A percentile compares a stretch with the other conserved stretches of the same genome.
Conservation (phyloP, 2,888 invertebrate genomes). For the Parelbella ahira region DNA sequence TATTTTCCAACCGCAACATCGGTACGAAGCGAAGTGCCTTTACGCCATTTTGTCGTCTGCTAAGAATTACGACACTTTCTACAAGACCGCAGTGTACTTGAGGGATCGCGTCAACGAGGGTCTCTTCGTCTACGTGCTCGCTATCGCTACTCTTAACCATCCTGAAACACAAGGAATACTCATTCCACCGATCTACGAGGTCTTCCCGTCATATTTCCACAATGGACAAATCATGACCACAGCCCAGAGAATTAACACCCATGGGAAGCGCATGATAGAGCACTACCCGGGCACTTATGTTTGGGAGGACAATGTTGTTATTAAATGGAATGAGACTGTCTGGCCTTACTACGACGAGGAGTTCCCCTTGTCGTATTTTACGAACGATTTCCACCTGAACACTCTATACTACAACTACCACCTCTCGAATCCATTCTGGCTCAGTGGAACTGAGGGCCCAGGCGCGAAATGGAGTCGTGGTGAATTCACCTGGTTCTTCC, state of each 20-base stretch:
- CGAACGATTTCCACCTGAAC: conserved; percentile 86
- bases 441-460: conserved; percentile 76
- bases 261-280: conserved; percentile 50
- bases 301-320: conserved; percentile 74
- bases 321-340: conserved; percentile 82
- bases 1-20: conserved; percentile 74
- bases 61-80: conserved; percentile 86
- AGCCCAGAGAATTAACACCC: conserved; percentile 81
- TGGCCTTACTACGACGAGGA: conserved; percentile 78
- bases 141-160: conserved; percentile 82
- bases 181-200: conserved; percentile 86
- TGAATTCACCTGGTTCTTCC: conserved; percentile 82
- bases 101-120: conserved; percentile 85
- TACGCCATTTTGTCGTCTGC: conserved; percentile 85
- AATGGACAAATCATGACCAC: conserved; percentile 84
- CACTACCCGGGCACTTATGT: conserved; percentile 50
- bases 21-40: conserved; percentile 82
- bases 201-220: conserved; percentile 86
- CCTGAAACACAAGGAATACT: conserved; percentile 82
- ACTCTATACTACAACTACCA: conserved; percentile 82
- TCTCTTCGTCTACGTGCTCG: conserved; percentile 84
- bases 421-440: conserved; percentile 83
- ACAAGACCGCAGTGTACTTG: conserved; percentile 84
- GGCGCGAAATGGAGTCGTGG: conserved; percentile 81
- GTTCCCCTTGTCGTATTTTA: conserved; percentile 83